Evolutionary conservation across 1,140 invertebrate species (phyloP).

Genomic region (Brachionus plicatilis): DNA sequence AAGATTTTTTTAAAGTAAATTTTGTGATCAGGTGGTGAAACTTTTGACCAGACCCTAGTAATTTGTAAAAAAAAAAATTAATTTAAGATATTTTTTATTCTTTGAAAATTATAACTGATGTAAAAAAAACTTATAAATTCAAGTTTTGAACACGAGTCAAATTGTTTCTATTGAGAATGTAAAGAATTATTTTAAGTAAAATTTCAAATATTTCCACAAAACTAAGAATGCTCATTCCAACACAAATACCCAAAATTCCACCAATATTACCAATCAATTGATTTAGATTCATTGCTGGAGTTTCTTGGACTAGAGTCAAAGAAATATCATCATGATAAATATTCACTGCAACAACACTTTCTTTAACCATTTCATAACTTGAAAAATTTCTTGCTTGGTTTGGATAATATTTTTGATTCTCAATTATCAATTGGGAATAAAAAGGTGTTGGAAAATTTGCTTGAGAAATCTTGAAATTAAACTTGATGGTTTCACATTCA

Average conservation of each 20-base stretch:
- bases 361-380: neutral
- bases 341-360: neutral
- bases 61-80: too few species aligned
- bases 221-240: constrained; percentile 24
- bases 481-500: neutral
- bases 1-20: too few species aligned
- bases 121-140: too few species aligned
- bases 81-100: too few species aligned
- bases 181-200: neutral
- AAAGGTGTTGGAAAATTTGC: constrained; percentile 2
- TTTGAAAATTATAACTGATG: too few species aligned
- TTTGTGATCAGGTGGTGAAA: too few species aligned
- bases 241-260: constrained; percentile 22
- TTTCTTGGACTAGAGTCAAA: neutral
- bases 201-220: constrained; percentile 8
- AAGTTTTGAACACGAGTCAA: too few species aligned
- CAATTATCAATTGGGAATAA: neutral
- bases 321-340: constrained; percentile 25
- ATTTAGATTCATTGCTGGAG: neutral
- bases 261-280: constrained; percentile 14
- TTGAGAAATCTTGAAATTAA: neutral
- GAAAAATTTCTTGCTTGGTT: neutral
- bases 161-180: too few species aligned
- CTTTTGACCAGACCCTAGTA: too few species aligned
- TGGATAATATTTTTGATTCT: neutral